phyloP scores from a whole-genome alignment of 2,888 invertebrate species.

The Malthinus seriepunctatus region DNA sequence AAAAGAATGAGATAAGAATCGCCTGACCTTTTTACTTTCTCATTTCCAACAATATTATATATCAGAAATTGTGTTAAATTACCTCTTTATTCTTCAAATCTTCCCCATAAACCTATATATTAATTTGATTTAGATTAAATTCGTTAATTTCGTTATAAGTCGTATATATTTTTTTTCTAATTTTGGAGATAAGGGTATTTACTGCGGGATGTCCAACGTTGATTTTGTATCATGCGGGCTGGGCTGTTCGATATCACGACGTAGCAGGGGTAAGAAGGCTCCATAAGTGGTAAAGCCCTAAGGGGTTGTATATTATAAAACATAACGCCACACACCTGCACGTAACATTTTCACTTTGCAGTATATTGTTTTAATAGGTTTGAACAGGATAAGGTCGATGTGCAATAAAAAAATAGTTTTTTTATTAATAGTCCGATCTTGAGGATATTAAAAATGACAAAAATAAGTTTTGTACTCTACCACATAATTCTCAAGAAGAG shows the following conservation, averaged over 20 bases:
- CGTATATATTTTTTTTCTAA: not conserved
- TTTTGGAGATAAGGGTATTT: slow-evolving; percentile 4
- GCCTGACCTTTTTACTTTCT: slow-evolving; percentile 46
- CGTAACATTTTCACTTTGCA: slow-evolving; percentile 38
- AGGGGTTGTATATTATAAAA: slow-evolving; percentile 37
- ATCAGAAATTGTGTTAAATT: slow-evolving; percentile 25
- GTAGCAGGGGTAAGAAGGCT: slow-evolving; percentile 24
- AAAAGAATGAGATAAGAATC: slow-evolving; percentile 52
- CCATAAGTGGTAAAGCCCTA: slow-evolving; percentile 32
- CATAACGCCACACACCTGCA: slow-evolving; percentile 29
- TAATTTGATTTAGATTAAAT: too few relatives aligned
- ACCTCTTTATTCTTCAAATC: slow-evolving; percentile 4
- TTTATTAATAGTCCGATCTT: slow-evolving; percentile 16
- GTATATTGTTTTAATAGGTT: slow-evolving; percentile 39
- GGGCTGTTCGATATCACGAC: slow-evolving; percentile 28
- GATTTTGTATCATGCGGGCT: slow-evolving; percentile 27
- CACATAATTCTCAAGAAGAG: too few relatives aligned
- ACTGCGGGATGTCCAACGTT: slow-evolving; percentile 26
- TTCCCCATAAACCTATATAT: too few relatives aligned
- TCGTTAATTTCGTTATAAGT: too few relatives aligned
- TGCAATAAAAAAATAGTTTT: slow-evolving; percentile 25
- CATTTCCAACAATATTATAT: slow-evolving; percentile 25
- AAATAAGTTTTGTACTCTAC: slow-evolving; percentile 15
- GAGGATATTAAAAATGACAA: slow-evolving; percentile 22
- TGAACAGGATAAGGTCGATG: slow-evolving; percentile 26